These are phyloP conservation scores for Siniperca chuatsi DNA, from an alignment of 2,113 vertebrate genomes.

Conservation along the genomic window DNA sequence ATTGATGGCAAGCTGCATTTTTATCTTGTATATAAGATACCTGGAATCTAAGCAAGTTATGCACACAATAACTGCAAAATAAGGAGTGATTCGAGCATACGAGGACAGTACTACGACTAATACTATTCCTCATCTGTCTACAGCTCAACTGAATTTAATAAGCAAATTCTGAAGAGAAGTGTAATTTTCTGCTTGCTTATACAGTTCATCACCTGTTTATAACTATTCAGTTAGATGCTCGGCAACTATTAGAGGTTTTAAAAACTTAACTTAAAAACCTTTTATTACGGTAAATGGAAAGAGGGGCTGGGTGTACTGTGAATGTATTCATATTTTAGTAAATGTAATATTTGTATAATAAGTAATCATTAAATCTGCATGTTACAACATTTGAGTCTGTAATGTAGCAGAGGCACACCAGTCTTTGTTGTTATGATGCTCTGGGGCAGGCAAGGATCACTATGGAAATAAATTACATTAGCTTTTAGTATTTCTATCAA, in stretches of 20 bases:
- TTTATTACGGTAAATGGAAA: not conserved
- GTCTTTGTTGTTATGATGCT: not conserved
- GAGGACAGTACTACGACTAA: not conserved
- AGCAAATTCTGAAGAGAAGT: not conserved
- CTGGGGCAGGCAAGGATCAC: not conserved
- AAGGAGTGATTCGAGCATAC: not conserved
- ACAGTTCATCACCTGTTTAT: not conserved
- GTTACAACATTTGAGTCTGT: too few relatives aligned
- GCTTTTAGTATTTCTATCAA: not conserved
- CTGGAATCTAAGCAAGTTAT: conserved; percentile 7
- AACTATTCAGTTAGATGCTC: not conserved
- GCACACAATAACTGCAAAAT: not conserved
- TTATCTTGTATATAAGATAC: conserved; percentile 14
- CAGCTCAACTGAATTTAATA: not conserved
- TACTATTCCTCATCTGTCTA: not conserved
- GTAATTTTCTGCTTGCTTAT: not conserved
- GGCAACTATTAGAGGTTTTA: not conserved
- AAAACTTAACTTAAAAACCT: not conserved
- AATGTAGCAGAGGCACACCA: too few relatives aligned
- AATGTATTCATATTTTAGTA: not conserved
- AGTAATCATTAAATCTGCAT: not conserved
- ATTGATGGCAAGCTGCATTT: conserved; percentile 47
- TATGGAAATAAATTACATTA: not conserved
- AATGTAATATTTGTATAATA: not conserved
- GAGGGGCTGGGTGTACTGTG: not conserved